phyloP scores from a whole-genome alignment of 2,797 vertebrate species.

The Sphenodon punctatus region DNA sequence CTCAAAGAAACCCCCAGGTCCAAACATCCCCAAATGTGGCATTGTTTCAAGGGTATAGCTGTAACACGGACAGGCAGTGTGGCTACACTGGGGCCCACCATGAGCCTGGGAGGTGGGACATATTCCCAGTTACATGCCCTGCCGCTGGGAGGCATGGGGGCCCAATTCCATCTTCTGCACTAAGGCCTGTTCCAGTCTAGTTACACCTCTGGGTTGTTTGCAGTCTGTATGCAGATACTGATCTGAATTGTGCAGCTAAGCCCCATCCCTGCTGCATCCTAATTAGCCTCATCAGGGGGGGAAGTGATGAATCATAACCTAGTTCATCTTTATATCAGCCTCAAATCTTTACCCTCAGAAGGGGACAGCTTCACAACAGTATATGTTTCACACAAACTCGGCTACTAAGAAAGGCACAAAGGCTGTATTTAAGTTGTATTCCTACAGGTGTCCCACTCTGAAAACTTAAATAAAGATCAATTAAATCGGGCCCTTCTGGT shows the following conservation, averaged over 20 bases:
- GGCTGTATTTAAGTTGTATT: not conserved
- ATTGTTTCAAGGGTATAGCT: too few relatives aligned
- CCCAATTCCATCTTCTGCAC: too few relatives aligned
- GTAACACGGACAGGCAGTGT: too few relatives aligned
- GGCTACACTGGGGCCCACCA: too few relatives aligned
- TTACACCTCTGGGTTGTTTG: not conserved
- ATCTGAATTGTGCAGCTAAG: not conserved
- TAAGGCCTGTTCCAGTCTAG: too few relatives aligned
- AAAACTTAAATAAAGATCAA: not conserved
- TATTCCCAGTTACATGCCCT: too few relatives aligned
- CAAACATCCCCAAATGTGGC: not conserved
- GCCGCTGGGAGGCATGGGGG: too few relatives aligned
- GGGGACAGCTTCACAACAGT: not conserved
- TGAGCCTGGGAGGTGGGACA: too few relatives aligned
- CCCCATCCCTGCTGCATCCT: rapidly evolving
- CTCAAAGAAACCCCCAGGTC: not conserved
- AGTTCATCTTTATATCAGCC: not conserved
- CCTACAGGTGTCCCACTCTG: rapidly evolving
- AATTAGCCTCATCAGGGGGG: not conserved
- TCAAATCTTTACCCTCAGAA: rapidly evolving
- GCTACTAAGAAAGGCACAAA: not conserved
- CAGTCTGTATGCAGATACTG: not conserved
- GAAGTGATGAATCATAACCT: not conserved
- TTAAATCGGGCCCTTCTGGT: not conserved
- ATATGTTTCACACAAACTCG: rapidly evolving